Evolutionary conservation across 2,797 vertebrate genomes (phyloP).

Genomic region (Tapirus indicus): DNA sequence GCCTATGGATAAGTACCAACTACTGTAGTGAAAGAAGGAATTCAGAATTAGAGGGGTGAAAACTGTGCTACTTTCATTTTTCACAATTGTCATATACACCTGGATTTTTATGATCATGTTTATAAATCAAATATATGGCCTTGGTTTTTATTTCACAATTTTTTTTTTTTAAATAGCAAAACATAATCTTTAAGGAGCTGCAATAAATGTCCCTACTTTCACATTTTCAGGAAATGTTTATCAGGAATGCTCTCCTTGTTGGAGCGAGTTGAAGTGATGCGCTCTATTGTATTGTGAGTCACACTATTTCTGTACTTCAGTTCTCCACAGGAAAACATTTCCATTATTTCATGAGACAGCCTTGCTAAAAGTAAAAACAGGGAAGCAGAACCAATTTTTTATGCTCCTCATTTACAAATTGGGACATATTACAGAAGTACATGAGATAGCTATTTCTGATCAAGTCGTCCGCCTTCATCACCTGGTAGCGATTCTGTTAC

Average conservation of each 20-base stretch:
- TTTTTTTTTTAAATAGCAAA: neutral
- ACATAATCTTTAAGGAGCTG: neutral
- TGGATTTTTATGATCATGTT: neutral
- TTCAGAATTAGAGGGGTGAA: neutral
- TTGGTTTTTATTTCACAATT: neutral
- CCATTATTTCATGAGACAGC: neutral
- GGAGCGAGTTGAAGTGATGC: neutral
- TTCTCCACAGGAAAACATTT: constrained; percentile 16
- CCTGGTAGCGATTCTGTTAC: neutral
- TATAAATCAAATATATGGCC: neutral
- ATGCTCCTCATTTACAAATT: constrained; percentile 19
- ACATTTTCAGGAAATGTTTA: neutral
- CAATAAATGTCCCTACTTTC: neutral
- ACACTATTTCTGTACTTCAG: neutral
- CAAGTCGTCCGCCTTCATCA: constrained; percentile 7
- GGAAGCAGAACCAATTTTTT: neutral
- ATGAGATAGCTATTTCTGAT: neutral
- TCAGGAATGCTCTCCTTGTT: neutral
- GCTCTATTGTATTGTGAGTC: neutral
- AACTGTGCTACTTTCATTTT: neutral
- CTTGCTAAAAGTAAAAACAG: neutral
- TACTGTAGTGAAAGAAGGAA: neutral
- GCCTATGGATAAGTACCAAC: neutral
- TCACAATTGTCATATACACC: neutral
- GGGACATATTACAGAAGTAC: neutral